Evolutionary conservation across 2,888 invertebrate genomes (phyloP), one percentile per base, ranked within the genome.

Genomic region (Nymphalis urticae): DNA sequence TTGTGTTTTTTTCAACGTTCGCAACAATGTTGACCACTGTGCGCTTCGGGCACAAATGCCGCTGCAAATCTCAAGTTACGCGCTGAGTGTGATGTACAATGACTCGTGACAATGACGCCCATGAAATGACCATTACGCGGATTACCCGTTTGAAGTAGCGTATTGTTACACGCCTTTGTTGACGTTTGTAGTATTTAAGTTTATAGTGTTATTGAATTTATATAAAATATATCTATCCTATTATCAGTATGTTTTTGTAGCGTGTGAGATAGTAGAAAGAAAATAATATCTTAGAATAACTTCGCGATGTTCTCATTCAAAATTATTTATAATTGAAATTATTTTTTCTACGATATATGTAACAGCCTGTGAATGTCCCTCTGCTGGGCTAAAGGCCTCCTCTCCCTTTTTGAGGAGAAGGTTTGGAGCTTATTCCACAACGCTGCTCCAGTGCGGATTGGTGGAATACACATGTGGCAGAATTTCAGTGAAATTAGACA

Each of bases 71-170:
- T 76, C 74, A 24, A 54, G 70, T 77, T 76, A 69, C 77, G 56
- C 17, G 27, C 2, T 36, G 75, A 75, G 76, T 75, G 78, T 76
- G 74, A 74, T 61, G 71, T 71, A 75, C 74, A 75, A 75, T 73
- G 73, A 69, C 58, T 27, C 69, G 68, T 61, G 36, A 69, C 69
- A 69, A 63, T 36, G 47, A 64, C 53, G 64, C 54, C 24, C 9
- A 48, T 56, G 53, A 72, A 74, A 58, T 74, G 74, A 70, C 74
- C 74, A 72, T 24, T 64, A n/a, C 65, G 9, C 24, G 70, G 72
- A 70, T 72, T 68, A 70, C 13, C 32, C 48, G 62, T 47, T 58
- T 42, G 8, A 53, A 63, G 50, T 19, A 51, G 62, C 59, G 7
- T 58, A 64, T 68, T 71, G 68, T 68, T 65, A 51, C 19, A 48